Evolutionary conservation across 2,888 invertebrate genomes (phyloP), one percentile per base, ranked within the genome.

Genomic region (Fragum whitleyi): DNA sequence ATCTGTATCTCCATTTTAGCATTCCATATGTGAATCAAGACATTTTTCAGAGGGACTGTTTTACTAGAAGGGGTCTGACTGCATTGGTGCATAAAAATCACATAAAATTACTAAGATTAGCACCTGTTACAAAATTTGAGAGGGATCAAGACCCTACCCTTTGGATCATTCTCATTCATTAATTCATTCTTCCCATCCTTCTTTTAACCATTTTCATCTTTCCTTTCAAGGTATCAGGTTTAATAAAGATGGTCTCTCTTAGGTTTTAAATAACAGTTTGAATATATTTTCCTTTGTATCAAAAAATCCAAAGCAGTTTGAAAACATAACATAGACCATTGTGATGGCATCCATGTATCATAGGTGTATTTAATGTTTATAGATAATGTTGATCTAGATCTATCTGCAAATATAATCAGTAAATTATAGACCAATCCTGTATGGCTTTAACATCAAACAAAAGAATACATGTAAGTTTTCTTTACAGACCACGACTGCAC

Each of bases 41-140:
- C 47, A 47, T 47, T 47, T 47, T 47, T 47, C 47, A 47, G 47
- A 47, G 47, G n/a, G 47, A 16, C n/a, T 47, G n/a, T 47, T 47
- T 47, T 47, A 19, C 47, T 47, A 47, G 47, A 47, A 47, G 47
- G 47, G 5, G n/a, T 47, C 47, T 47, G 47, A 47, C 47, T 47
- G 47, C 47, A 47, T 47, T 47, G 47, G 47, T 47, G 47, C 47
- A 3, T 47, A 16, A 19, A 47, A 47, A 47, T 47, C 47, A 47
- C 47, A 47, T 14, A 36, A 6, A 36, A 36, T 36, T 36, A 36
- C 32, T 36, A 36, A 36, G 32, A 36, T 36, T 36, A 36, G 32
- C 32, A 36, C 32, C 3, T 36, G 3, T 36, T 36, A 36, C 5
- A 36, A 36, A 36, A 36, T 36, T 36, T 6, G 32, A 36, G 32